A percentile compares a stretch with the other conserved stretches of the same genome.
phyloP scores from a whole-genome alignment of 2,113 vertebrate genomes.

The Rhombomys opimus region DNA sequence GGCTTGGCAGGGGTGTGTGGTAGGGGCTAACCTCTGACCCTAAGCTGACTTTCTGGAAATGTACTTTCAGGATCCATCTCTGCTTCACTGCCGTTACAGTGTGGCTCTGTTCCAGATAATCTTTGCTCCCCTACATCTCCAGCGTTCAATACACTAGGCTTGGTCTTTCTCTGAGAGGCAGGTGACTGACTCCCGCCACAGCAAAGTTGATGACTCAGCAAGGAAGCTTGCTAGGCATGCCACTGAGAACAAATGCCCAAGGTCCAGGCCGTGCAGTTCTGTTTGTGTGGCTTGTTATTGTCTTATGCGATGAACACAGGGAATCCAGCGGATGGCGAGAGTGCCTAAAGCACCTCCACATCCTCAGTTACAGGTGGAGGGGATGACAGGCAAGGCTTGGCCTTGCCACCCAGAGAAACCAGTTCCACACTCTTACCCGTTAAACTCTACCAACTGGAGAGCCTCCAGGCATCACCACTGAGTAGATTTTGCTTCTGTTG shows the following conservation, averaged over 20 bases:
- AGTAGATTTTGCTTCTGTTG: slow-evolving; percentile 16
- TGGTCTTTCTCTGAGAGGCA: slow-evolving; percentile 72
- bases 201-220: slow-evolving; percentile 69
- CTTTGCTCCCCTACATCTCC: slow-evolving; percentile 66
- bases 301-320: slow-evolving; percentile 50
- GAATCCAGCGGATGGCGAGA: background rate
- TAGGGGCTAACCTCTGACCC: slow-evolving; percentile 65
- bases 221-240: slow-evolving; percentile 70
- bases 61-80: slow-evolving; percentile 77
- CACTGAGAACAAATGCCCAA: slow-evolving; percentile 63
- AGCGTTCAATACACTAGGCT: slow-evolving; percentile 74
- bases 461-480: background rate
- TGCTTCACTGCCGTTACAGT: slow-evolving; percentile 68
- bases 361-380: background rate
- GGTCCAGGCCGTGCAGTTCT: slow-evolving; percentile 78
- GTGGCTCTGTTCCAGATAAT: slow-evolving; percentile 74
- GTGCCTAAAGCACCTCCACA: background rate
- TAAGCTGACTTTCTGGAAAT: slow-evolving; percentile 76
- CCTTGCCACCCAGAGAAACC: background rate
- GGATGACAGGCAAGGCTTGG: background rate
- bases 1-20: background rate
- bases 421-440: background rate
- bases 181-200: slow-evolving; percentile 53
- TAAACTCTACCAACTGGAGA: background rate
- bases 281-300: slow-evolving; percentile 58